phyloP scores from a whole-genome alignment of 1,140 invertebrate species.

The Zaprionus vittiger region DNA sequence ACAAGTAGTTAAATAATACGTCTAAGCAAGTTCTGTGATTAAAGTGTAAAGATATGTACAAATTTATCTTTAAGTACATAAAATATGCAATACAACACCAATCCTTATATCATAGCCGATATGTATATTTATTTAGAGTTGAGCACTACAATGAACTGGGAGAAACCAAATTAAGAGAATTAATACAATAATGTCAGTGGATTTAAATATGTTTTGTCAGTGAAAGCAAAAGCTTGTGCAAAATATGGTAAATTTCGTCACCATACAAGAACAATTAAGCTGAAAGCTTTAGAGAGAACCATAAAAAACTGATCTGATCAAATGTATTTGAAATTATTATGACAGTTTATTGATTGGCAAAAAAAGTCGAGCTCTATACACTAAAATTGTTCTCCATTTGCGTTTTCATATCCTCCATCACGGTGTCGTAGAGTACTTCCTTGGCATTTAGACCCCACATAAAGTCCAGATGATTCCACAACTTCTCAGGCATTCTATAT shows the following conservation, averaged over 20 bases:
- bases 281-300: neutral
- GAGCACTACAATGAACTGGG: no score
- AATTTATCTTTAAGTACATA: neutral
- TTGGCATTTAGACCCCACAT: no score
- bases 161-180: no score
- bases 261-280: neutral
- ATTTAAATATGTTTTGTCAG: no score
- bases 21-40: constrained; percentile 32
- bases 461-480: no score
- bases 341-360: neutral
- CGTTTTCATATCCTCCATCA: no score
- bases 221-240: neutral
- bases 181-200: no score
- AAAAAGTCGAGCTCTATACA: no score
- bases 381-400: no score
- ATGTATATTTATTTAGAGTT: neutral
- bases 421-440: no score
- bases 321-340: neutral
- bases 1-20: constrained; percentile 11
- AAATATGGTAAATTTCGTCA: neutral
- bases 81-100: neutral
- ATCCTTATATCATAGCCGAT: neutral
- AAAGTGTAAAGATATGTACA: neutral
- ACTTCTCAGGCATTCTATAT: no score
- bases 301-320: neutral